These are phyloP conservation scores for Climacteris rufus DNA, from an alignment of 2,113 vertebrate species.

Conservation along the genomic window DNA sequence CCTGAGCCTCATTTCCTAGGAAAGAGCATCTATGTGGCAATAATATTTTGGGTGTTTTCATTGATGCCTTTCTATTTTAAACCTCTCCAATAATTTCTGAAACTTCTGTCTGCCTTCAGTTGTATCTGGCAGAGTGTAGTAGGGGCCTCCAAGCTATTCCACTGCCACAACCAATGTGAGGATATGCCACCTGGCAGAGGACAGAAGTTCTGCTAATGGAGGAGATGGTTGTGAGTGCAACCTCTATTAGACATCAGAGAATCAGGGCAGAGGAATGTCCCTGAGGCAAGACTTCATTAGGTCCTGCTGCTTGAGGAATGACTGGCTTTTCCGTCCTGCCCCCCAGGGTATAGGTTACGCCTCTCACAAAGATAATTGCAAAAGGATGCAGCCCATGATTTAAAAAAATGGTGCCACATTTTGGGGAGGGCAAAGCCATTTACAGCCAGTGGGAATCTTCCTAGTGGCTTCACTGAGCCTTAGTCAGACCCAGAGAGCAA, in stretches of 20 bases:
- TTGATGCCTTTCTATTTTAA: background rate
- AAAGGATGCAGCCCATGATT: slow-evolving; percentile 10
- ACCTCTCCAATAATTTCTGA: background rate
- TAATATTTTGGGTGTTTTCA: background rate
- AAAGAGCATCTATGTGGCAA: background rate
- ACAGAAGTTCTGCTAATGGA: background rate
- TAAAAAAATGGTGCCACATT: slow-evolving; percentile 5
- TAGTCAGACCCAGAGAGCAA: background rate
- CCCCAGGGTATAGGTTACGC: background rate
- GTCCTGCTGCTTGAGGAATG: slow-evolving; percentile 56
- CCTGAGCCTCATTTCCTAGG: background rate
- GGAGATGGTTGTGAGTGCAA: background rate
- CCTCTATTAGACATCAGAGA: slow-evolving; percentile 28
- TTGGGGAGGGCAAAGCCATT: background rate
- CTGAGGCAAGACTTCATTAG: slow-evolving; percentile 20
- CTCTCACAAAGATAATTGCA: slow-evolving; percentile 29
- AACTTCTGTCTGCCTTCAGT: background rate
- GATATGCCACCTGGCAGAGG: background rate
- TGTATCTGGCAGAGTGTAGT: background rate
- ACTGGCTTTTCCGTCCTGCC: slow-evolving; percentile 32
- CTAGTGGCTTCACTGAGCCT: background rate
- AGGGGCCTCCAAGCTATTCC: background rate
- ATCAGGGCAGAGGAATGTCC: slow-evolving; percentile 25
- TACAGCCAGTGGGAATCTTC: background rate
- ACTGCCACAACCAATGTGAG: background rate